These are phyloP conservation scores for Anoncus sp. DNA, from an alignment of 2,888 invertebrate genomes.

Conservation along the genomic window DNA sequence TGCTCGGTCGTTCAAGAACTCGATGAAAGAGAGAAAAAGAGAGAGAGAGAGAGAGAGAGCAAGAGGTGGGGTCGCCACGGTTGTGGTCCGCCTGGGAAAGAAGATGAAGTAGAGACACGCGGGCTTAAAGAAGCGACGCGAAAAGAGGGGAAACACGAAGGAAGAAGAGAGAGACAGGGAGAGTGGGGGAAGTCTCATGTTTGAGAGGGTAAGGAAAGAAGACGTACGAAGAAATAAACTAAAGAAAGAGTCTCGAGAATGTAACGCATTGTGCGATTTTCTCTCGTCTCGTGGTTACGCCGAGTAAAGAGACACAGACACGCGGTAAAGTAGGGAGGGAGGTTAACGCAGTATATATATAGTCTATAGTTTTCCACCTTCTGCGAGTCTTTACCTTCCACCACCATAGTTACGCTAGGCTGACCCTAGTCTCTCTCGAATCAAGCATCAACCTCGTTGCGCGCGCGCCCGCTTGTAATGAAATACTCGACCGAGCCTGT, in stretches of 20 bases:
- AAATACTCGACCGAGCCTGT: conserved; percentile 69
- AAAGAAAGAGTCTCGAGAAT: conserved; percentile 63
- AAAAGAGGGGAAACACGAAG: conserved; percentile 25
- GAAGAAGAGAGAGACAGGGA: conserved; percentile 11
- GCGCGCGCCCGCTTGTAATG: conserved; percentile 74
- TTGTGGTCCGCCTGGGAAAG: conserved; percentile 83
- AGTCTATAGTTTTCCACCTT: background rate
- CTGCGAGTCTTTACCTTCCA: background rate
- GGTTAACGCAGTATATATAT: too few relatives aligned
- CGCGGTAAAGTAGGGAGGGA: background rate
- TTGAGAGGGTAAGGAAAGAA: conserved; percentile 37
- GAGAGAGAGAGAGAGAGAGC: conserved; percentile 60
- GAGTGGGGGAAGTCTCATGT: background rate
- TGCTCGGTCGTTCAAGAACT: conserved; percentile 23
- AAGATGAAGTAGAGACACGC: conserved; percentile 54
- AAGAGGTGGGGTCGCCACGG: conserved; percentile 81
- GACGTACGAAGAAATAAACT: conserved; percentile 36
- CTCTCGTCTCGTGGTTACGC: conserved; percentile 65
- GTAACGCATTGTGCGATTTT: conserved; percentile 76
- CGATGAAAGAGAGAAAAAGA: conserved; percentile 49
- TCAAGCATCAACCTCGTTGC: conserved; percentile 73
- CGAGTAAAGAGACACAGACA: conserved; percentile 11
- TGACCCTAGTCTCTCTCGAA: conserved; percentile 80
- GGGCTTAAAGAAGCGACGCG: conserved; percentile 43
- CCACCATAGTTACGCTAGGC: conserved; percentile 79